phyloP scores from a whole-genome alignment of 2,797 vertebrate genomes.

The Coranthus polyacanthus region DNA sequence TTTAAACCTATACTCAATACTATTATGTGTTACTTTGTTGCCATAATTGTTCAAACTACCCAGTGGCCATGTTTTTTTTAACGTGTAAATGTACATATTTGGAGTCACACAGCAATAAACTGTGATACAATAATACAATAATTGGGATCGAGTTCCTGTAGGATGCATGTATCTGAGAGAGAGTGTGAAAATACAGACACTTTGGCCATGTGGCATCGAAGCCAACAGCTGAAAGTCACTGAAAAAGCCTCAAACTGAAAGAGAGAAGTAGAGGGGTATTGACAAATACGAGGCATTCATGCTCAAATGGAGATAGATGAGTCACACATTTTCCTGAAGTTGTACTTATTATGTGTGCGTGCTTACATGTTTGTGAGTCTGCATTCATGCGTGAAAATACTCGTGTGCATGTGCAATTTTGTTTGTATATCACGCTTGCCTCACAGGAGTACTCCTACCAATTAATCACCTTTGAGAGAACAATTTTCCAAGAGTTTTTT shows the following conservation, averaged over 20 bases:
- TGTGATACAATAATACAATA: conserved; percentile 9
- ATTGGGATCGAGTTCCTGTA: conserved; percentile 5
- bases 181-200: conserved; percentile 33
- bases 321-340: conserved; percentile 41
- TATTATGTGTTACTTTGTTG: too few species aligned
- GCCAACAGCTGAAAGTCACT: conserved; percentile 28
- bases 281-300: conserved; percentile 35
- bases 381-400: conserved; percentile 17
- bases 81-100: too few species aligned
- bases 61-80: too few species aligned
- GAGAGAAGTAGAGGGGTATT: background rate
- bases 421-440: conserved; percentile 16
- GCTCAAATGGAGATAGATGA: conserved; percentile 39
- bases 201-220: conserved; percentile 1
- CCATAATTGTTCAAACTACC: too few species aligned
- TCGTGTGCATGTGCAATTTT: conserved; percentile 25
- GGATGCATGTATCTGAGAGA: conserved; percentile 10
- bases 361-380: conserved; percentile 21
- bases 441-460: conserved; percentile 27
- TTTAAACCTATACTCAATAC: too few species aligned
- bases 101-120: too few species aligned
- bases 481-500: conserved; percentile 17
- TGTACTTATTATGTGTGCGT: conserved; percentile 45
- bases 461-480: conserved; percentile 26
- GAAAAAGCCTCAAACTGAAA: conserved; percentile 11